These are phyloP conservation scores for Brachycybe producta DNA, from an alignment of 2,888 invertebrate species.

Conservation along the genomic window DNA sequence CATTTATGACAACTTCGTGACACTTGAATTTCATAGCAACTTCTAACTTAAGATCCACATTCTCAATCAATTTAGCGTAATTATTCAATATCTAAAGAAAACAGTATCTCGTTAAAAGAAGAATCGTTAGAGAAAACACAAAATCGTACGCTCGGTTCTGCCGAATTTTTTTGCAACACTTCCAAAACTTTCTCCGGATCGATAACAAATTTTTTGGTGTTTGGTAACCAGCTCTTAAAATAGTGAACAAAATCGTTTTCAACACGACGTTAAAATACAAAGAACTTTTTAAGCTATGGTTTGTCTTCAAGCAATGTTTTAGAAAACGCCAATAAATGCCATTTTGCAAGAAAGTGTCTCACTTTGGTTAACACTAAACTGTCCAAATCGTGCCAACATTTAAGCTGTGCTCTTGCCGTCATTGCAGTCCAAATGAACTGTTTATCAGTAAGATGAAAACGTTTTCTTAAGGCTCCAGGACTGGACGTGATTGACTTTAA, in stretches of 20 bases:
- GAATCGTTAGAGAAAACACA: background rate
- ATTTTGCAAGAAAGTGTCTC: background rate
- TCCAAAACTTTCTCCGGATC: conserved; percentile 5
- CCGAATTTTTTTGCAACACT: conserved; percentile 4
- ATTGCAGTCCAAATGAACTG: conserved; percentile 14
- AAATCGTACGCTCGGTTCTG: conserved; percentile 2
- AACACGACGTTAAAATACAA: background rate
- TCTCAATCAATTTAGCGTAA: conserved; percentile 3
- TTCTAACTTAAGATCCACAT: conserved; percentile 1
- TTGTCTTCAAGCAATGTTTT: background rate
- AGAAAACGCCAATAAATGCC: too few relatives aligned
- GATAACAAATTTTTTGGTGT: conserved; percentile 9
- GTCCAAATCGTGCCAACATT: conserved; percentile 11
- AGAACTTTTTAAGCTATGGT: background rate
- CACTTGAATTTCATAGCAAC: conserved; percentile 14
- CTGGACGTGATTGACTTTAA: background rate
- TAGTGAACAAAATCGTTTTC: background rate
- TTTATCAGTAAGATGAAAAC: conserved; percentile 3
- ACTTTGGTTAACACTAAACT: conserved; percentile 7
- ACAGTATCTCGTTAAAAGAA: background rate
- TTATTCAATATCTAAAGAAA: conserved; percentile 3
- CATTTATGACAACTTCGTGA: conserved; percentile 11
- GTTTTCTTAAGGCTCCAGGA: conserved; percentile 5
- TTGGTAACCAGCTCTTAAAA: conserved; percentile 1
- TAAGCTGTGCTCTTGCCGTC: conserved; percentile 7